A percentile compares a stretch with the other conserved stretches of the same genome.
These are phyloP conservation scores for Xestia ashworthii DNA, from an alignment of 2,888 invertebrate genomes.

Conservation along the genomic window DNA sequence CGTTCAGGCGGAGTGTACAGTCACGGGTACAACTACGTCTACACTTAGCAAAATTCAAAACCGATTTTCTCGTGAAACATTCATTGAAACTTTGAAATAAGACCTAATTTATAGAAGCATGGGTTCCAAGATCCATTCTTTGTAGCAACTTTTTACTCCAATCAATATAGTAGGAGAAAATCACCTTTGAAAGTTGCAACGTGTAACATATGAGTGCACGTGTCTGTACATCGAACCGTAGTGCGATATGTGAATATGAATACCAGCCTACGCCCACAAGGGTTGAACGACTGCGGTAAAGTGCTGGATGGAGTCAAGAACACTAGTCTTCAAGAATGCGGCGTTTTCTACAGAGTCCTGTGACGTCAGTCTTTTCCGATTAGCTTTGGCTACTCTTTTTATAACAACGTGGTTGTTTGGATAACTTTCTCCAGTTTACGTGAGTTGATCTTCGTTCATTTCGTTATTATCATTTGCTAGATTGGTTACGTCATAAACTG, in stretches of 20 bases:
- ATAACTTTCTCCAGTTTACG: constrained; percentile 15
- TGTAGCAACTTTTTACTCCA: background rate
- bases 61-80: background rate
- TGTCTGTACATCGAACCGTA: constrained; percentile 27
- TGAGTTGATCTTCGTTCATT: constrained; percentile 9
- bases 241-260: constrained; percentile 59
- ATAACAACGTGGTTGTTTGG: constrained; percentile 14
- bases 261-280: constrained; percentile 61
- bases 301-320: constrained; percentile 54
- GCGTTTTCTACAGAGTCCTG: constrained; percentile 27
- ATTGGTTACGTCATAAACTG: background rate
- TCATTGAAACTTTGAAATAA: background rate
- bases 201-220: background rate
- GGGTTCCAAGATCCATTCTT: background rate
- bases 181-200: background rate
- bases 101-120: background rate
- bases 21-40: background rate
- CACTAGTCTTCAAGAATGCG: constrained; percentile 45
- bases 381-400: constrained; percentile 11
- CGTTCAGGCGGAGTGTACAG: constrained; percentile 31
- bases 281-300: constrained; percentile 65
- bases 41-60: background rate
- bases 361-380: constrained; percentile 45
- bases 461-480: constrained; percentile 1
- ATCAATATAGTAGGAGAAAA: background rate